Base-by-base conservation (phyloP, 2,113 vertebrate species). In the Pachycephala philippinensis region DNA sequence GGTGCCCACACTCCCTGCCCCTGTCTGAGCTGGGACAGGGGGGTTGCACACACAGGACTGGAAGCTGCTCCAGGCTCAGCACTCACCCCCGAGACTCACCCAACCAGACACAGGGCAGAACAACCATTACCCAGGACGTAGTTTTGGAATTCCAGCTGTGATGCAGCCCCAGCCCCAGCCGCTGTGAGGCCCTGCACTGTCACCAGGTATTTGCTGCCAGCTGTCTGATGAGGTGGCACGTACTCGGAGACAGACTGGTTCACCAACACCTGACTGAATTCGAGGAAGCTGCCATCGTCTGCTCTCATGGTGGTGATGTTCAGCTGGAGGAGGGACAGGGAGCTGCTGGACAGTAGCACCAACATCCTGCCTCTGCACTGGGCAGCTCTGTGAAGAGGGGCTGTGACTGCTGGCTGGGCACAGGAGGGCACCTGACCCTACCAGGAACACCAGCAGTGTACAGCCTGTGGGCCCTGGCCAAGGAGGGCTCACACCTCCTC, bases 181-280 rank as follows among this genome's bases (percentile, higher is more conserved):
- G 7, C 75, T 0, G 93, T 96, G 24, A 93, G 13, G 13, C 95
- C 96, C 71, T 93, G 91, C 70, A 96, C 47, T 8, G 91, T 92
- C 79, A 96, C 96, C 1, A 6, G 24, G 53, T 93, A 95, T n/a
- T 76, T 93, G 40, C 19, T 92, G 42, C 91, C 93, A 49, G 71
- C 44, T 24, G 7, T 7, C 66, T 90, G 95, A 59, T 2, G 65
- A 39, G 49, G 26, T 7, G 39, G 91, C 0, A 0, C 14, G 56
- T 95, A 95, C 37, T 72, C 61, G 5, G 86, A 92, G 35, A 95
- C 91, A 17, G 93, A 95, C 10, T 44, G 47, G 44, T 96, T 95
- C 93, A 96, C 37, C 14, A 22, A 7, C 65, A 84, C 83, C 12
- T 69, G 91, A 15, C 11, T 39, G 66, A 90, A 90, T 7, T 80